A percentile compares a stretch with the other conserved stretches of the same genome.
phyloP scores from a whole-genome alignment of 2,113 vertebrate genomes.

The Orthonyx spaldingii region DNA sequence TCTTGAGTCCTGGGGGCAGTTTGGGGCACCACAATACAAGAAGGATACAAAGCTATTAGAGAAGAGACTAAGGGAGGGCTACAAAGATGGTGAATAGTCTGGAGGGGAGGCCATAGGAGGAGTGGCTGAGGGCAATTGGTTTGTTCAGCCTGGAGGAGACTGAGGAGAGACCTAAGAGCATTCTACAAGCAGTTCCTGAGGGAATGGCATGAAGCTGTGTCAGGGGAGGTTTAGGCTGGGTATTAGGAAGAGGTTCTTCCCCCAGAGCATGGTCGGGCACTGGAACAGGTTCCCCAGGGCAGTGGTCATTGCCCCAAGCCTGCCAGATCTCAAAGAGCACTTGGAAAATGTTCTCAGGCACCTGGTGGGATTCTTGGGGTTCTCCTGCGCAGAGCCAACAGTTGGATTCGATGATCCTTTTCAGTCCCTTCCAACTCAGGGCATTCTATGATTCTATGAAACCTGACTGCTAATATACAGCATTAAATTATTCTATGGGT shows the following conservation, averaged over 20 bases:
- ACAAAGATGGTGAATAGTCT: not conserved
- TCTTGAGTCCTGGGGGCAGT: not conserved
- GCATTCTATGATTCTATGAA: not conserved
- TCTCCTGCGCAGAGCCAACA: not conserved
- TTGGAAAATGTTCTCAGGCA: not conserved
- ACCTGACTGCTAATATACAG: not conserved
- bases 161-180: not conserved
- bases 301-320: accelerated
- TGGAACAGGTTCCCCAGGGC: not conserved
- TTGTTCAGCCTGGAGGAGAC: not conserved
- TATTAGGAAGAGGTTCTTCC: not conserved
- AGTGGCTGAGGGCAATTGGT: not conserved
- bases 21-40: not conserved
- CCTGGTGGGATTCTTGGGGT: not conserved
- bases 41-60: not conserved
- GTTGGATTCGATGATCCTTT: not conserved
- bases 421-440: not conserved
- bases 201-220: not conserved
- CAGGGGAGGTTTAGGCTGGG: not conserved
- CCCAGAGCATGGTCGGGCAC: not conserved
- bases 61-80: not conserved
- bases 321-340: not conserved
- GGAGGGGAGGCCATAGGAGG: not conserved
- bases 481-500: not conserved
- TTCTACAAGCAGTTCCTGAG: not conserved